phyloP scores from a whole-genome alignment of 2,888 invertebrate genomes.

The Amblyteles armatorius region DNA sequence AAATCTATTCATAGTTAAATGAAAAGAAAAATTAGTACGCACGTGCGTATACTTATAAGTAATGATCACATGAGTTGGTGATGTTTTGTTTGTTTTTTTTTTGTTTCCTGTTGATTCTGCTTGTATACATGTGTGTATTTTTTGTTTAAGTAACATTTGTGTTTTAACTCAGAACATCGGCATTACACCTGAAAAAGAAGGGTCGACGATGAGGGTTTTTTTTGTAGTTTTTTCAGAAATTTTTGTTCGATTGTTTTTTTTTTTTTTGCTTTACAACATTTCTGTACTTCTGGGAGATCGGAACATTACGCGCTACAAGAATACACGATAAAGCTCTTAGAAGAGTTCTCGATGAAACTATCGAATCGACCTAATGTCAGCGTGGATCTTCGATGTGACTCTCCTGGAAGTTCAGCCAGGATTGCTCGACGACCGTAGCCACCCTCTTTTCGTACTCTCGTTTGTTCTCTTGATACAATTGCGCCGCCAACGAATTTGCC shows the following conservation, averaged over 20 bases:
- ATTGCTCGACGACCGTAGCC: constrained; percentile 88
- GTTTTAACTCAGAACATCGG: constrained; percentile 49
- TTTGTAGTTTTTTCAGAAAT: constrained; percentile 11
- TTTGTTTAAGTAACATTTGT: constrained; percentile 60
- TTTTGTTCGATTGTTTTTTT: constrained; percentile 22
- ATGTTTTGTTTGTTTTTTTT: constrained; percentile 52
- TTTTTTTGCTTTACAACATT: constrained; percentile 41
- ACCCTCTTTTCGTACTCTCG: constrained; percentile 89
- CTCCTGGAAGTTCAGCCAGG: constrained; percentile 86
- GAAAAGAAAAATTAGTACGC: constrained; percentile 59
- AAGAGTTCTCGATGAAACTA: constrained; percentile 50
- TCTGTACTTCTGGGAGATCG: constrained; percentile 53
- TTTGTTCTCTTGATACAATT: constrained; percentile 89
- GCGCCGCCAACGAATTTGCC: constrained; percentile 89
- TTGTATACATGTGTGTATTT: constrained; percentile 63
- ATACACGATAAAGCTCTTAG: constrained; percentile 64
- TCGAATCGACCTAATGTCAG: constrained; percentile 79
- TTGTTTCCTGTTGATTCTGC: constrained; percentile 41
- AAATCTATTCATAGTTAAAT: constrained; percentile 53
- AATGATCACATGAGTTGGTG: constrained; percentile 74
- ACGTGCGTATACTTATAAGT: constrained; percentile 69
- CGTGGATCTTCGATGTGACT: constrained; percentile 82
- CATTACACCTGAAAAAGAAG: constrained; percentile 44
- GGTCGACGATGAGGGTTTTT: constrained; percentile 42
- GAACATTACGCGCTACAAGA: constrained; percentile 59